Base-by-base conservation (phyloP, 2,888 invertebrate species). In the Allophyes oxyacanthae region DNA sequence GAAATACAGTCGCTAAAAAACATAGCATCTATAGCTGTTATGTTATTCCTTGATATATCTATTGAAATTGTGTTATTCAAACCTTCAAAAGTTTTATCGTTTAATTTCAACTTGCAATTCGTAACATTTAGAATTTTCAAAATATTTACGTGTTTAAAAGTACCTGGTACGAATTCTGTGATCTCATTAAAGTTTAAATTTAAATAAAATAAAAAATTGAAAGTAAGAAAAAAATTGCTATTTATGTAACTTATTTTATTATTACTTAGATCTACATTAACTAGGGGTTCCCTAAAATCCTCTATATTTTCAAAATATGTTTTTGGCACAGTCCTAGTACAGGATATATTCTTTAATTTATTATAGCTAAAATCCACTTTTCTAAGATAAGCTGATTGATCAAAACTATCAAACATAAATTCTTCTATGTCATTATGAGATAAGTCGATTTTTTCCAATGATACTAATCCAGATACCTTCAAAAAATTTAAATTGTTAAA, bases 321-420 rank as follows among this genome's bases (percentile, higher is more conserved):
- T n/a, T 32, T 8, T 28, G 32, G 6, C 9, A 13, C 0, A 2
- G 5, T 25, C 10, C 34, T 10, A 30, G 15, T 36, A 1, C 36
- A 28, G 6, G 26, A 20, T 34, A 65, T 11, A 40, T 51, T 48
- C 9, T 25, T 30, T n/a, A 67, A 30, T 40, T 52, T 44, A 41
- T 75, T 72, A 38, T 15, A 44, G 15, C 54, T 50, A 8, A 72
- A 34, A 58, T 72, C 43, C 15, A 72, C 6, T 15, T 11, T 7
- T 1, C 13, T 5, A 7, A 63, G 11, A 28, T 11, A 13, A 5
- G 32, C 26, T 2, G 43, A 42, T n/a, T 42, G 8, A n/a, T 41
- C 8, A 6, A 64, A 48, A 40, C 26, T 33, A 33, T 59, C 32
- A 36, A 44, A 32, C 0, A 7, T 15, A 6, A 74, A 33, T 0